Conservation (phyloP, 2,797 vertebrate species). For the Leuciscus waleckii region DNA sequence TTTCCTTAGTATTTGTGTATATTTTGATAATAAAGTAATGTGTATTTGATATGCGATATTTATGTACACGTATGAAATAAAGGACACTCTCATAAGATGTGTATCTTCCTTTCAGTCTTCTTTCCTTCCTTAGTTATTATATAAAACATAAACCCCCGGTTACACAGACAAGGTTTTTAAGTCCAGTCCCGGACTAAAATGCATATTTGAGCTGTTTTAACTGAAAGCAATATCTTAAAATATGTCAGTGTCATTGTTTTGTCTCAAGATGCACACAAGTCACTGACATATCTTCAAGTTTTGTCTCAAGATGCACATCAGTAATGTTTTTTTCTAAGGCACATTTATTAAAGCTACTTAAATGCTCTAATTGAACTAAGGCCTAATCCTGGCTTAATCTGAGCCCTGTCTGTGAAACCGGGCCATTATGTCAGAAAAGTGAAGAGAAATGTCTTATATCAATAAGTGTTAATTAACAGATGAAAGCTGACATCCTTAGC, state of each 20-base stretch:
- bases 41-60: constrained; percentile 36
- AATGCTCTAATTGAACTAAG: neutral
- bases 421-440: neutral
- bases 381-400: neutral
- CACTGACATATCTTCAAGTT: too few relatives aligned
- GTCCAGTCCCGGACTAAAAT: neutral
- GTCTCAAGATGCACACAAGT: neutral
- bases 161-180: too few relatives aligned
- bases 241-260: neutral
- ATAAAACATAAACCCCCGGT: neutral
- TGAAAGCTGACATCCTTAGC: neutral
- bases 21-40: constrained; percentile 42
- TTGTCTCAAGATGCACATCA: neutral
- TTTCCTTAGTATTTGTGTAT: constrained; percentile 18
- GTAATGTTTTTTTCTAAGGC: too few relatives aligned
- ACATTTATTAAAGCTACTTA: neutral
- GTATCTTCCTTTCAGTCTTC: neutral
- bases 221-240: neutral
- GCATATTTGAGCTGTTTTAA: neutral
- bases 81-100: constrained; percentile 1
- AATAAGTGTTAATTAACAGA: neutral
- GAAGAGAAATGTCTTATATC: neutral
- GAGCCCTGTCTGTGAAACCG: neutral
- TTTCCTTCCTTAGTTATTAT: neutral
- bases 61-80: constrained; percentile 33